Percentiles rank a stretch among this genome's conserved stretches.
phyloP scores from a whole-genome alignment of 2,113 vertebrate species.

The Lethenteron reissneri region DNA sequence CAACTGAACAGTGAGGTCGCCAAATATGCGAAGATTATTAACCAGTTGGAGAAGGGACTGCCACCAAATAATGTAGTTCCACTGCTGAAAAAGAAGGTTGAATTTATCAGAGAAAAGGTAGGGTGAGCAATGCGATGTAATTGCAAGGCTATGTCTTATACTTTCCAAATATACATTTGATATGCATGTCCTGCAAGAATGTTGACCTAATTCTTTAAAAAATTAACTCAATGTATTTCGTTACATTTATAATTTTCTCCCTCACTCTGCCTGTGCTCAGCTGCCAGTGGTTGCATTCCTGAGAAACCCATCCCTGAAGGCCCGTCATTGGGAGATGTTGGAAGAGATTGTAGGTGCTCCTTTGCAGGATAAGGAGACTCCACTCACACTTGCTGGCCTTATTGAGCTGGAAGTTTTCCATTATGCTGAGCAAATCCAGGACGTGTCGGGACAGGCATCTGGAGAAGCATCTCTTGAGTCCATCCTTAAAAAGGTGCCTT shows the following conservation, averaged over 20 bases:
- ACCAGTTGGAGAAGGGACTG: conserved; percentile 43
- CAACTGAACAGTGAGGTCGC: conserved; percentile 28
- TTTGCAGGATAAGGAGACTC: conserved; percentile 19
- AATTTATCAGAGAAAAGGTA: conserved; percentile 42
- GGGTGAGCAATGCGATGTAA: conserved; percentile 8
- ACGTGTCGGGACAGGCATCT: conserved; percentile 44
- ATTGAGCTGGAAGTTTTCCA: conserved; percentile 29
- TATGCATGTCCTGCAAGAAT: not conserved
- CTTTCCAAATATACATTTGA: not conserved
- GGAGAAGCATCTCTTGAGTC: conserved; percentile 41
- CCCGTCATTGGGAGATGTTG: conserved; percentile 31
- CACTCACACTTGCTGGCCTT: conserved; percentile 26
- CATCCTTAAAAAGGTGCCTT: conserved; percentile 36
- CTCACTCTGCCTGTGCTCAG: conserved; percentile 13
- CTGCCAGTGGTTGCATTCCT: conserved; percentile 39
- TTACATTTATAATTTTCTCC: conserved; percentile 10
- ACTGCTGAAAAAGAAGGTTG: conserved; percentile 32
- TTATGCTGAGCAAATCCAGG: conserved; percentile 29
- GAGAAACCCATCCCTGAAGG: conserved; percentile 36
- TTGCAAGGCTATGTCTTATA: not conserved
- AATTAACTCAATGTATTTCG: not conserved
- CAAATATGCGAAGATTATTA: conserved; percentile 35
- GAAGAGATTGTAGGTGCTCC: conserved; percentile 23
- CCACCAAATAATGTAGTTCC: conserved; percentile 32
- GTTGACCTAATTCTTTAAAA: not conserved